Conservation (phyloP, 2,888 invertebrate species). For the Lasioglossum marginatum region DNA sequence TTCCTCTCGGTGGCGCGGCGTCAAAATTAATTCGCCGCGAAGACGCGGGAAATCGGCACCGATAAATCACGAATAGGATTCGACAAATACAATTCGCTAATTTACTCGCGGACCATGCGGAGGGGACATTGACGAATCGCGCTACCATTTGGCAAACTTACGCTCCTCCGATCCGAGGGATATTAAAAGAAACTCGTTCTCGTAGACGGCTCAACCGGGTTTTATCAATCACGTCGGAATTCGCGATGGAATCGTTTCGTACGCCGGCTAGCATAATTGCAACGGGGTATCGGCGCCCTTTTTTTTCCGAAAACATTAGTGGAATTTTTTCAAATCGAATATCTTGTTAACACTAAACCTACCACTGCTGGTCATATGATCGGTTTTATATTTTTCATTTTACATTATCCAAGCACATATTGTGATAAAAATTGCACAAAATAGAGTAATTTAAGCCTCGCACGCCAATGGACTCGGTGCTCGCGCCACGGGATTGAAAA, state of each 20-base stretch:
- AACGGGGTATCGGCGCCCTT: not conserved
- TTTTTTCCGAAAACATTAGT: not conserved
- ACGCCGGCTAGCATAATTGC: not conserved
- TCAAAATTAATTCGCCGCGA: constrained; percentile 23
- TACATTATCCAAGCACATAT: too few relatives aligned
- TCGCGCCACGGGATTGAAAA: not conserved
- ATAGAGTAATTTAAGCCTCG: not conserved
- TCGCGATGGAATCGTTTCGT: not conserved
- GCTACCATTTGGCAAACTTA: constrained; percentile 11
- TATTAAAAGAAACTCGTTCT: constrained; percentile 42
- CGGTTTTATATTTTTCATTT: too few relatives aligned
- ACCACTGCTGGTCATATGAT: too few relatives aligned
- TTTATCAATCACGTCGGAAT: constrained; percentile 48
- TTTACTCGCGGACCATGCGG: constrained; percentile 21
- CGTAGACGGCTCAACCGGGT: constrained; percentile 24
- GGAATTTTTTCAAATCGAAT: not conserved
- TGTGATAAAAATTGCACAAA: too few relatives aligned
- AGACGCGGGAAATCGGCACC: constrained; percentile 10
- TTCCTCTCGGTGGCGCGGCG: not conserved
- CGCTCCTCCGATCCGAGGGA: not conserved
- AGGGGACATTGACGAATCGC: constrained; percentile 10
- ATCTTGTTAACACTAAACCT: too few relatives aligned
- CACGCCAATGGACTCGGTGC: too few relatives aligned
- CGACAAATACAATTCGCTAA: constrained; percentile 42
- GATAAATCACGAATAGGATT: constrained; percentile 32